phyloP scores from a whole-genome alignment of 2,113 vertebrate genomes.

The Cercocebus atys region DNA sequence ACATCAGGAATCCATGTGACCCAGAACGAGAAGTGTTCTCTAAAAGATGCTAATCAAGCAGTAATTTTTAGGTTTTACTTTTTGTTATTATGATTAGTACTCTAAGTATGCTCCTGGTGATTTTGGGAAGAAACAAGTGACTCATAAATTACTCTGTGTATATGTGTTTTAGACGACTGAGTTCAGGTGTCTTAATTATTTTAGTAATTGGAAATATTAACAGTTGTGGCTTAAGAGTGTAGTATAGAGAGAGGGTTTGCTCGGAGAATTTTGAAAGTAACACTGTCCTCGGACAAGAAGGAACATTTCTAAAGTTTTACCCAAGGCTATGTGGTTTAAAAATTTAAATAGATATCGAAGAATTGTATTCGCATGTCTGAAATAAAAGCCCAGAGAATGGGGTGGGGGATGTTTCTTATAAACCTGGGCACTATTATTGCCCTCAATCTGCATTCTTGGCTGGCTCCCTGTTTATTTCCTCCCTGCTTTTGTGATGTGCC shows the following conservation, averaged over 20 bases:
- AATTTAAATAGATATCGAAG: neutral
- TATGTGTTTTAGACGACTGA: neutral
- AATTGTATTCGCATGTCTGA: neutral
- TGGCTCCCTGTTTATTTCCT: neutral
- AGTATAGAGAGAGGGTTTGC: neutral
- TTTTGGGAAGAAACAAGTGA: neutral
- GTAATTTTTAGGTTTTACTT: neutral
- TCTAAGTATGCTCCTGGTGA: neutral
- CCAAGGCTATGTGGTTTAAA: neutral
- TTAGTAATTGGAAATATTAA: neutral
- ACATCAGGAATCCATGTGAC: neutral
- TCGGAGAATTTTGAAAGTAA: neutral
- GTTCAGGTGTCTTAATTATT: neutral
- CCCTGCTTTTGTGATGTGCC: neutral
- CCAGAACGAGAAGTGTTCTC: neutral
- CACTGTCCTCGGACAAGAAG: neutral
- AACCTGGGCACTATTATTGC: neutral
- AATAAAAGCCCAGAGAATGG: neutral
- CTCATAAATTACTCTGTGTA: neutral
- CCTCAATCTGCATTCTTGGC: neutral
- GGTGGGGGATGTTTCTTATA: neutral
- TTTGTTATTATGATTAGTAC: neutral
- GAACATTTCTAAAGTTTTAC: neutral
- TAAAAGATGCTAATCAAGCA: neutral
- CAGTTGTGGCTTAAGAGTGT: neutral